Evolutionary conservation across 92 coral and sea anemone genomes (phyloP).

Genomic region (Montipora capitata): DNA sequence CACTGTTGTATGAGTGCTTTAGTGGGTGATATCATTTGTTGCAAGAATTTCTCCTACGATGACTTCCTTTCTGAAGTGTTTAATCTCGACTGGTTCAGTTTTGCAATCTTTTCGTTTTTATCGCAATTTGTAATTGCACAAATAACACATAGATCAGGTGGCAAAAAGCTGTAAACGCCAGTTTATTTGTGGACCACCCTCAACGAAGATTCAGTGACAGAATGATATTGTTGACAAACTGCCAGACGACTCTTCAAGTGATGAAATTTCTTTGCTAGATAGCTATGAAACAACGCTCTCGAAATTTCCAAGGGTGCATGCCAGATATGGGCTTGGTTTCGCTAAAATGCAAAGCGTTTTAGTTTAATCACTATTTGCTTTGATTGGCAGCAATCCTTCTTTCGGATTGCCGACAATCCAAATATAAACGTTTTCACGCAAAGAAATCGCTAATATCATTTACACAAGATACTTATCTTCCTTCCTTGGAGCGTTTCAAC

Average conservation of each 20-base stretch:
- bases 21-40: no score
- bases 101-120: no score
- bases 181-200: no score
- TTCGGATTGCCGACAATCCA: neutral
- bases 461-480: slow-evolving; percentile 24
- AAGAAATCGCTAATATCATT: slow-evolving; percentile 13
- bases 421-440: neutral
- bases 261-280: no score
- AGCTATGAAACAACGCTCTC: neutral
- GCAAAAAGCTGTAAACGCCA: neutral
- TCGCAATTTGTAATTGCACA: no score
- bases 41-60: no score
- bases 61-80: no score
- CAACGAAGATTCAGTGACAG: no score
- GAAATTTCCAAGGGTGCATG: neutral
- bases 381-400: slow-evolving; percentile 11
- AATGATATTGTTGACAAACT: no score
- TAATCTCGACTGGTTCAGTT: no score
- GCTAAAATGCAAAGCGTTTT: slow-evolving; percentile 3
- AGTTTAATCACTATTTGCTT: slow-evolving; percentile 14
- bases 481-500: slow-evolving; percentile 8
- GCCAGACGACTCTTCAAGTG: no score
- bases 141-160: neutral
- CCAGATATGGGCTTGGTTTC: slow-evolving; percentile 43
- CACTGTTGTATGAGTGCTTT: no score